phyloP scores from a whole-genome alignment of 2,888 invertebrate genomes.

The Epinotia bilunana region DNA sequence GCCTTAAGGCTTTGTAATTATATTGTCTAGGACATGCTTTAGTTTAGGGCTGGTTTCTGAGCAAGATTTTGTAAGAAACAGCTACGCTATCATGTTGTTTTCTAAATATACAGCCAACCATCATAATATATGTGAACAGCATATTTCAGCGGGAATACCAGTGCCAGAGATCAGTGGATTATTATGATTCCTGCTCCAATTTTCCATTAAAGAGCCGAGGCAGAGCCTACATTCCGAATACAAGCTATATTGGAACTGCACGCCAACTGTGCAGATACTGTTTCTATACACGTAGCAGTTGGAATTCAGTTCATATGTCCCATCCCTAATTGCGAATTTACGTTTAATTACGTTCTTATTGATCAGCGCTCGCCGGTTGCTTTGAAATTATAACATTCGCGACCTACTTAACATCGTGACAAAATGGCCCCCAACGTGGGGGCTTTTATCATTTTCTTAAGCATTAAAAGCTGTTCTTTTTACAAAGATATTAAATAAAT shows the following conservation, averaged over 20 bases:
- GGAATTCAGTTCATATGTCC: neutral
- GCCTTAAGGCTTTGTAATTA: slow-evolving; percentile 11
- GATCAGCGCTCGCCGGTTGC: neutral
- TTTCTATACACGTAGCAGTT: neutral
- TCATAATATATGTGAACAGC: neutral
- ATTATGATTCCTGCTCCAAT: neutral
- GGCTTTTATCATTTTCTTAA: neutral
- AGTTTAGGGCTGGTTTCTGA: neutral
- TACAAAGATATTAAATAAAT: too few relatives aligned
- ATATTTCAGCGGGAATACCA: neutral
- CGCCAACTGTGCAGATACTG: neutral
- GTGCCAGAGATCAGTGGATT: neutral
- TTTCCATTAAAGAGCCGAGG: neutral
- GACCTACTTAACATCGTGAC: too few relatives aligned
- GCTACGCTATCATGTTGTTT: too few relatives aligned
- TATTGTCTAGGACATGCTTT: slow-evolving; percentile 10
- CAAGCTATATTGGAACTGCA: neutral
- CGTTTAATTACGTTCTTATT: neutral
- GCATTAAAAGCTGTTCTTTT: too few relatives aligned
- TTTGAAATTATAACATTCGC: too few relatives aligned
- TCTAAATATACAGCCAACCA: neutral
- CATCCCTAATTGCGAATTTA: neutral
- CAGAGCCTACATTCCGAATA: neutral
- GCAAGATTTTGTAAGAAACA: neutral
- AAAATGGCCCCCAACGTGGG: slow-evolving; percentile 8